Evolutionary conservation across 2,113 vertebrate genomes (phyloP).

Genomic region (Turdus rufiventris): DNA sequence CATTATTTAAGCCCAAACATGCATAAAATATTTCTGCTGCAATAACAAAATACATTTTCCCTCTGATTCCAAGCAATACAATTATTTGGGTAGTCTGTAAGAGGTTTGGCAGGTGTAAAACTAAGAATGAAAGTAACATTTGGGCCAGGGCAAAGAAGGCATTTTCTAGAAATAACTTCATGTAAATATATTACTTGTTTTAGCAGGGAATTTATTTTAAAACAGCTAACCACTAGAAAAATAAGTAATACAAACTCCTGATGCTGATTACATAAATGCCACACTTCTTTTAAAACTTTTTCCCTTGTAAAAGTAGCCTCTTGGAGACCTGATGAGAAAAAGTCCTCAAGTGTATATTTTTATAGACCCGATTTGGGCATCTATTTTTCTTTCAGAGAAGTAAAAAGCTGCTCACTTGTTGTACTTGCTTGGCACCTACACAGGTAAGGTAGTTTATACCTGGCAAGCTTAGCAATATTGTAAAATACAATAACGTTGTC

Average conservation of each 20-base stretch:
- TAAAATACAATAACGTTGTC: neutral
- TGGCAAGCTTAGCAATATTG: neutral
- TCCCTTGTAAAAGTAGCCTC: neutral
- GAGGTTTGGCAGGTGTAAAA: neutral
- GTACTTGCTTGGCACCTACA: neutral
- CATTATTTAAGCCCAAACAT: neutral
- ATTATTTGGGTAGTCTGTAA: neutral
- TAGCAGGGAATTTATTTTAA: neutral
- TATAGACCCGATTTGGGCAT: neutral
- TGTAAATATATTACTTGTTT: neutral
- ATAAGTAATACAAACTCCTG: neutral
- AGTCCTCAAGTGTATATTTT: neutral
- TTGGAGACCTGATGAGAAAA: neutral
- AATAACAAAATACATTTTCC: neutral
- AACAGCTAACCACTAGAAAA: neutral
- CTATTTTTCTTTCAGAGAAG: neutral
- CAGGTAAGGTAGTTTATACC: neutral
- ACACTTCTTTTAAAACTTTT: neutral
- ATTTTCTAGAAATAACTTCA: neutral
- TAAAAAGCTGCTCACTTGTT: neutral
- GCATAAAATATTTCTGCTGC: neutral
- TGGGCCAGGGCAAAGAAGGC: fast-evolving
- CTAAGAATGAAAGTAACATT: neutral
- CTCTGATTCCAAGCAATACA: neutral
- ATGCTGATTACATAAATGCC: neutral